Conservation (phyloP, 2,797 vertebrate genomes). For the Coreius guichenoti region DNA sequence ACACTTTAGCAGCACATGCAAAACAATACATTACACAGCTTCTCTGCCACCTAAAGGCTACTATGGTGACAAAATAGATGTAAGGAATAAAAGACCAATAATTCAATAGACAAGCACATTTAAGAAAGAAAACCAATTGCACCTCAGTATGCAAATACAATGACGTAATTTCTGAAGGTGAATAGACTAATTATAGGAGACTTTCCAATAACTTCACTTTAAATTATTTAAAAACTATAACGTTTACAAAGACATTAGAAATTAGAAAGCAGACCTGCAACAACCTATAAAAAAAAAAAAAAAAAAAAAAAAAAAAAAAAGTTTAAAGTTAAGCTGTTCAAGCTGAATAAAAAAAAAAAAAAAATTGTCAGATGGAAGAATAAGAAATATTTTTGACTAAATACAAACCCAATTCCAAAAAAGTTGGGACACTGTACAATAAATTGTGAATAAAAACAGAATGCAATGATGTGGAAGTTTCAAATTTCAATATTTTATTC, state of each 20-base stretch:
- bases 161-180: background rate
- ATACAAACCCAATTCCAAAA: too few species aligned
- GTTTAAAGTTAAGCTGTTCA: background rate
- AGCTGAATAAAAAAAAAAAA: background rate
- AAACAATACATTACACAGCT: background rate
- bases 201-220: background rate
- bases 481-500: too few species aligned
- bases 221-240: background rate
- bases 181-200: background rate
- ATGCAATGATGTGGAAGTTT: too few species aligned
- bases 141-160: background rate
- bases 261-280: background rate
- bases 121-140: background rate
- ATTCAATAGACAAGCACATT: background rate
- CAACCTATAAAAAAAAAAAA: background rate
- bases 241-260: background rate
- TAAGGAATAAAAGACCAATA: background rate
- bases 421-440: too few species aligned
- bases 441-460: too few species aligned
- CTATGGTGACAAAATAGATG: background rate
- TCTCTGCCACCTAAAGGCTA: slow-evolving; percentile 8
- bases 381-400: too few species aligned
- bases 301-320: background rate
- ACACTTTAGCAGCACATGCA: background rate
- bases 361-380: background rate